phyloP scores from a whole-genome alignment of 2,888 invertebrate genomes.

The Tetranychus piercei region DNA sequence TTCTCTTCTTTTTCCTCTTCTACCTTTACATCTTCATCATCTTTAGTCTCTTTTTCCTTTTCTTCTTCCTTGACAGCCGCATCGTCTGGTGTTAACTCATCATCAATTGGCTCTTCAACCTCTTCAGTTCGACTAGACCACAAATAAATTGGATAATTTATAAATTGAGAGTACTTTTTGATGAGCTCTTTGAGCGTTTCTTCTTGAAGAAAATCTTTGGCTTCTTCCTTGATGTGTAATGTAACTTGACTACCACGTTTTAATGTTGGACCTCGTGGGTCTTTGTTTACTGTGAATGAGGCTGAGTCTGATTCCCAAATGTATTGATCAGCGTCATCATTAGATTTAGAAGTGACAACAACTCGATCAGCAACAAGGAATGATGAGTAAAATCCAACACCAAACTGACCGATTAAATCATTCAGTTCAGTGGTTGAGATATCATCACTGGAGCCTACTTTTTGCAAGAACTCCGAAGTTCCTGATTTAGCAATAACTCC shows the following conservation, averaged over 20 bases:
- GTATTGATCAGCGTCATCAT: slow-evolving; percentile 66
- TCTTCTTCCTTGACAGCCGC: slow-evolving; percentile 41
- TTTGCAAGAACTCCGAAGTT: slow-evolving; percentile 81
- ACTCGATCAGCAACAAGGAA: slow-evolving; percentile 92
- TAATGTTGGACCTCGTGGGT: slow-evolving; percentile 80
- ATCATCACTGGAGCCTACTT: slow-evolving; percentile 50
- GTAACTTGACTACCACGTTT: slow-evolving; percentile 73
- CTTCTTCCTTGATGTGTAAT: slow-evolving; percentile 86
- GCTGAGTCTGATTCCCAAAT: slow-evolving; percentile 95
- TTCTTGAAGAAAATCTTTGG: slow-evolving; percentile 80
- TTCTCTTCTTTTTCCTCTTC: slow-evolving; percentile 40
- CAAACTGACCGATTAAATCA: slow-evolving; percentile 96
- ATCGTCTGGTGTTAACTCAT: slow-evolving; percentile 35
- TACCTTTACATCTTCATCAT: slow-evolving; percentile 40
- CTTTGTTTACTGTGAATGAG: slow-evolving; percentile 69
- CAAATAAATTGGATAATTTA: slow-evolving; percentile 92
- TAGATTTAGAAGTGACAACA: slow-evolving; percentile 83
- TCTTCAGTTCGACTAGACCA: slow-evolving; percentile 66
- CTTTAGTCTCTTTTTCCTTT: slow-evolving; percentile 31
- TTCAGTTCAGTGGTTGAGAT: slow-evolving; percentile 49
- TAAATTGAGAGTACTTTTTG: slow-evolving; percentile 97
- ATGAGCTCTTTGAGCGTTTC: slow-evolving; percentile 74
- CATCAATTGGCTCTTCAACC: slow-evolving; percentile 48
- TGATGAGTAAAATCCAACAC: slow-evolving; percentile 96
- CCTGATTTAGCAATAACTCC: slow-evolving; percentile 97